Evolutionary conservation across 2,888 invertebrate species (phyloP), one percentile per base, ranked within the genome.

Genomic region (Eledona agricola): DNA sequence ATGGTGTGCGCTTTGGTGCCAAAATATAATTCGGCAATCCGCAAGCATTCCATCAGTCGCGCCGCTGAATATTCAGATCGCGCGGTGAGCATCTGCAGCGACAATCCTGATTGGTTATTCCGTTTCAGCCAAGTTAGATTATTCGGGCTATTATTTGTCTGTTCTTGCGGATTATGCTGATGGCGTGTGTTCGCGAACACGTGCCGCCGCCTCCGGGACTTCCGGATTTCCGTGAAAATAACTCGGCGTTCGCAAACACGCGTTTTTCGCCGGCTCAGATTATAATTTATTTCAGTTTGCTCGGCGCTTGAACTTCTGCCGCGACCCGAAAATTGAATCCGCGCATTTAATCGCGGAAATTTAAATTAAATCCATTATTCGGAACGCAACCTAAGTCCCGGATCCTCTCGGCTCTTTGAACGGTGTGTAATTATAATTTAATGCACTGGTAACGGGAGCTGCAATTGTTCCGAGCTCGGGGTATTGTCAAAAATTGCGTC

Each of bases 71-170:
- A 66, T 66, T 66, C 65, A 66, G 61, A 58, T 56, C 59, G 61
- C 60, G 61, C 55, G 57, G 60, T 28, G 58, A 69, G 66, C 72
- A 72, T 69, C 70, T 72, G 72, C 66, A 69, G 69, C 67, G 68
- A 72, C 71, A 71, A 69, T 62, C 65, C 67, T 61, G 67, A 70
- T 70, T 70, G 70, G 70, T 70, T 68, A 71, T 70, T 71, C 70
- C 62, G 70, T 70, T 71, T 66, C 67, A 67, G 65, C 61, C 61
- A 63, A 62, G 61, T 63, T 58, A 67, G 65, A 70, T 70, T 69
- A 72, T 69, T 68, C 63, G 53, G 42, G 58, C 59, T 55, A 53
- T 59, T 62, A 59, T 64, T 64, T 59, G 59, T 59, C 49, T 59
- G 52, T 57, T 62, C 51, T 52, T 57, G 53, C 25, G 59, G 63